Evolutionary conservation across 2,888 invertebrate genomes (phyloP).

Genomic region (Cantharis rufa): DNA sequence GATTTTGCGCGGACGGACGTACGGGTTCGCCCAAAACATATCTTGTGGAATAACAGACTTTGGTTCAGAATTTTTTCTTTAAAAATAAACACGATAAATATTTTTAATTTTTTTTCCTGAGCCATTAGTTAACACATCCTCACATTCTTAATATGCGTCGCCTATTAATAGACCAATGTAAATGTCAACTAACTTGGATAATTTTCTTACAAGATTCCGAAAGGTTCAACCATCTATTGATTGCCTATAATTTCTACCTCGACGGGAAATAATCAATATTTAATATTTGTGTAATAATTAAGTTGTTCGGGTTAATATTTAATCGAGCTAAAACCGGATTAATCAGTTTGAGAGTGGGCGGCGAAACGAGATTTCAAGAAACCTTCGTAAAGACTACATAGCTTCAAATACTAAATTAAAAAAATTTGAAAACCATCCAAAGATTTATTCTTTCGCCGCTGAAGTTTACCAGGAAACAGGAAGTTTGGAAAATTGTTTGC

Average conservation of each 20-base stretch:
- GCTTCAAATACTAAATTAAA: not conserved
- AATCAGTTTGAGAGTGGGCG: not conserved
- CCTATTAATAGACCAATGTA: constrained; percentile 13
- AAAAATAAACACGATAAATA: not conserved
- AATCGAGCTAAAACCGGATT: not conserved
- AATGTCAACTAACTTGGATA: constrained; percentile 15
- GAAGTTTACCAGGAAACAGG: not conserved
- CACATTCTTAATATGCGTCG: not conserved
- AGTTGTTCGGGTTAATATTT: not conserved
- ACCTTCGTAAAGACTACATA: not conserved
- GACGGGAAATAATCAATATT: not conserved
- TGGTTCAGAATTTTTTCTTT: not conserved
- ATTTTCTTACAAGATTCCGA: constrained; percentile 1
- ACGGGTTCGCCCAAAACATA: not conserved
- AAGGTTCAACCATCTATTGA: not conserved
- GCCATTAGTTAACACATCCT: not conserved
- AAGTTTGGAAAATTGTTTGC: not conserved
- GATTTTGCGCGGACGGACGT: constrained; percentile 6
- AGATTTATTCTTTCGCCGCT: not conserved
- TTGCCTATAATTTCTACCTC: not conserved
- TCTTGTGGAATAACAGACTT: not conserved
- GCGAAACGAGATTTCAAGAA: not conserved
- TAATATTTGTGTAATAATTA: not conserved
- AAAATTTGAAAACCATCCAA: not conserved
- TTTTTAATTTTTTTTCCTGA: not conserved